A percentile compares a stretch with the other conserved stretches of the same genome.
phyloP scores from a whole-genome alignment of 2,888 invertebrate species.

The Polia nebulosa region DNA sequence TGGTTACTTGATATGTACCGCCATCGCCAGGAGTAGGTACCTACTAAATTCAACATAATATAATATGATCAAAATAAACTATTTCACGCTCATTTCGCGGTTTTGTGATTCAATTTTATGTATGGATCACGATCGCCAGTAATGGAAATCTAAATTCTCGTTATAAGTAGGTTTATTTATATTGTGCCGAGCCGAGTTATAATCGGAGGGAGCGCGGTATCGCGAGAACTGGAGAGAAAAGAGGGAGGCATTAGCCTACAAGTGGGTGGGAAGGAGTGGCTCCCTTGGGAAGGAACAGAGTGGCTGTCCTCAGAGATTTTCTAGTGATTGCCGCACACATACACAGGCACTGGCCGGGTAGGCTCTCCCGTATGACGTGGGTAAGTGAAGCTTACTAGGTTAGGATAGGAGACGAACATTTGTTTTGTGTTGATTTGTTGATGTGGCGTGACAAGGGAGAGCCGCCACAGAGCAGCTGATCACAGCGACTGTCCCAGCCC shows the following conservation, averaged over 20 bases:
- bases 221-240: background rate
- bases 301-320: background rate
- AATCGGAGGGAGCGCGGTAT: background rate
- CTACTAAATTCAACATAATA: background rate
- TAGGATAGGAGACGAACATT: no score
- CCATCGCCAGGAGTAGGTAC: background rate
- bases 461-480: background rate
- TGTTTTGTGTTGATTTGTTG: no score
- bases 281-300: background rate
- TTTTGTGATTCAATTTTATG: slow-evolving; percentile 7
- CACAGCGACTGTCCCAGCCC: background rate
- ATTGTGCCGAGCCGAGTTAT: no score
- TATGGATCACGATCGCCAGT: slow-evolving; percentile 2
- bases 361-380: no score
- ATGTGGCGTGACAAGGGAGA: no score
- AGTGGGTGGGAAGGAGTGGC: background rate
- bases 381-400: no score
- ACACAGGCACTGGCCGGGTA: background rate
- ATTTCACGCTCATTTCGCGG: slow-evolving; percentile 3
- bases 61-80: slow-evolving; percentile 12
- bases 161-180: background rate
- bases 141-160: background rate
- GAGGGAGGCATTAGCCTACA: background rate
- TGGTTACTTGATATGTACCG: background rate
- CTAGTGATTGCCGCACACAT: background rate